phyloP scores from a whole-genome alignment of 2,113 vertebrate genomes.

The Microtus richardsoni region DNA sequence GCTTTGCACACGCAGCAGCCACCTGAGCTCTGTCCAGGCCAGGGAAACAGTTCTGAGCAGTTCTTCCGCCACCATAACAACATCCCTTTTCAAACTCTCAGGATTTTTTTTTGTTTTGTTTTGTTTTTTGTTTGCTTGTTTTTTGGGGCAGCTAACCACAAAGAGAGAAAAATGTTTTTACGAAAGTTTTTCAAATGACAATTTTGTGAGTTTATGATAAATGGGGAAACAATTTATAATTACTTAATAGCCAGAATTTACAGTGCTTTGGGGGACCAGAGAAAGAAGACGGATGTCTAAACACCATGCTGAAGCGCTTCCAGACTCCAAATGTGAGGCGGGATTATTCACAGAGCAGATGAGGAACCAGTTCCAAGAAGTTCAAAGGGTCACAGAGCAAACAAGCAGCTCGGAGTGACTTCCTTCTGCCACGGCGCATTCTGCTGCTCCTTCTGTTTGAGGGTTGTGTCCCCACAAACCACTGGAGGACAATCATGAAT shows the following conservation, averaged over 20 bases:
- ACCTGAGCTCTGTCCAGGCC: too few relatives aligned
- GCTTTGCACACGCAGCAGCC: neutral
- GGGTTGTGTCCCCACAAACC: neutral
- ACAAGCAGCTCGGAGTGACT: too few relatives aligned
- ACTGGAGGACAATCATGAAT: neutral
- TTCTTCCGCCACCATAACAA: constrained; percentile 52
- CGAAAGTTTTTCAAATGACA: neutral
- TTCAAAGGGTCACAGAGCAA: neutral
- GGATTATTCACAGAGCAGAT: neutral
- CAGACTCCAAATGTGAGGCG: neutral
- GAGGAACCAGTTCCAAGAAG: neutral
- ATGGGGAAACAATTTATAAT: constrained; percentile 4
- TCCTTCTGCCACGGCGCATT: neutral
- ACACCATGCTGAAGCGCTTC: neutral
- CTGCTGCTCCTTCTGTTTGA: neutral
- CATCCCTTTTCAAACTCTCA: constrained; percentile 24
- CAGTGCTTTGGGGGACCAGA: neutral
- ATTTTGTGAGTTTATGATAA: constrained; percentile 27
- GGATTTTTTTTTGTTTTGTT: neutral
- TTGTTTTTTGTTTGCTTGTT: constrained; percentile 9
- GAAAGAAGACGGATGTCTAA: neutral
- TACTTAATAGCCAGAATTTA: neutral
- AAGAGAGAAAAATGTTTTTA: neutral
- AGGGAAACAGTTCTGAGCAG: neutral
- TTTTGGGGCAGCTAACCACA: constrained; percentile 6